Evolutionary conservation across 2,888 invertebrate genomes (phyloP).

Genomic region (Alentia gelatinosa): DNA sequence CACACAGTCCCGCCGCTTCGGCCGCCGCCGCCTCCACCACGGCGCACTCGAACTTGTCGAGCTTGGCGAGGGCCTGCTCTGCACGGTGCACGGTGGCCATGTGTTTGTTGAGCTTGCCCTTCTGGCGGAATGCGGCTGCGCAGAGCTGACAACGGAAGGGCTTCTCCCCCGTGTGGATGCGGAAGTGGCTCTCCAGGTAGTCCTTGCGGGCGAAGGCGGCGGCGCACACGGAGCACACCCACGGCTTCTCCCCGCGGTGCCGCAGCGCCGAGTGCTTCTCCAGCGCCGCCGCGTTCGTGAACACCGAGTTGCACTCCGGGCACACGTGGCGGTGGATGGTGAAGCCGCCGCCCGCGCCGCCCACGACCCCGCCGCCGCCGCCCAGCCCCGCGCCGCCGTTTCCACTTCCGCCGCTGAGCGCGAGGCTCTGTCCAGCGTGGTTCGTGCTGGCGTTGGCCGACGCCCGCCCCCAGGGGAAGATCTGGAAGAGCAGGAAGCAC

Average conservation of each 20-base stretch:
- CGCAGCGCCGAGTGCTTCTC: slow-evolving; percentile 1
- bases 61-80: neutral
- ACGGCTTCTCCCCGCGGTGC: slow-evolving; percentile 8
- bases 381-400: neutral
- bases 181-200: slow-evolving; percentile 43
- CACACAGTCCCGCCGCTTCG: neutral
- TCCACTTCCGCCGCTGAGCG: neutral
- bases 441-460: neutral
- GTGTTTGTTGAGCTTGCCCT: slow-evolving; percentile 52
- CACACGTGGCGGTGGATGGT: slow-evolving; percentile 25
- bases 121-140: slow-evolving; percentile 8
- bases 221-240: slow-evolving; percentile 26
- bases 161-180: slow-evolving; percentile 22
- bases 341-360: neutral
- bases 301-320: neutral
- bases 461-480: slow-evolving; percentile 35
- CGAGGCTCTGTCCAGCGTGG: no score
- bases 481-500: slow-evolving; percentile 48
- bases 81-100: slow-evolving; percentile 28
- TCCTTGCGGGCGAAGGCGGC: slow-evolving; percentile 45
- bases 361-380: neutral
- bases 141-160: slow-evolving; percentile 21
- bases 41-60: neutral
- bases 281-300: slow-evolving; percentile 17
- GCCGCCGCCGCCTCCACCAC: neutral